These are phyloP conservation scores for Laupala kohalensis DNA, from an alignment of 1,140 invertebrate genomes.

Conservation along the genomic window DNA sequence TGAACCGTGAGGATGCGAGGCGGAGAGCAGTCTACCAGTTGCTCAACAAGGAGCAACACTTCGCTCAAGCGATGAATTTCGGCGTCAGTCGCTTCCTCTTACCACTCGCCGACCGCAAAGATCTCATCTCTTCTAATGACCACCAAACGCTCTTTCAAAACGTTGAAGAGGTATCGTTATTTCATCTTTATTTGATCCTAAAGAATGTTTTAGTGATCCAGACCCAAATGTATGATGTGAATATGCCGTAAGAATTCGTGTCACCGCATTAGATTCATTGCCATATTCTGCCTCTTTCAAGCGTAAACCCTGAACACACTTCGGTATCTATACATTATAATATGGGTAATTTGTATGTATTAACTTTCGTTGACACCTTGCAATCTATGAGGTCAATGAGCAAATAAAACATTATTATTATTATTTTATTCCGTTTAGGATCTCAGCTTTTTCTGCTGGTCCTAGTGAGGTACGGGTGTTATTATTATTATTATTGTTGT, in stretches of 20 bases:
- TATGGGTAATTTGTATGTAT: too few relatives aligned
- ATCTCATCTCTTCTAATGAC: constrained; percentile 55
- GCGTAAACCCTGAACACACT: too few relatives aligned
- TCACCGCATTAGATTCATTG: background rate
- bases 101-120: constrained; percentile 53
- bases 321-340: too few relatives aligned
- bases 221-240: background rate
- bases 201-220: constrained; percentile 1
- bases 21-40: constrained; percentile 43
- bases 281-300: too few relatives aligned
- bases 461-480: too few relatives aligned
- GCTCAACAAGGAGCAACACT: constrained; percentile 53
- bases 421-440: too few relatives aligned
- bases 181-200: background rate
- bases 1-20: constrained; percentile 29
- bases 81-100: constrained; percentile 58
- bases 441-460: too few relatives aligned
- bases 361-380: too few relatives aligned
- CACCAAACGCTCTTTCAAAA: constrained; percentile 70
- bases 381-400: too few relatives aligned
- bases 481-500: too few relatives aligned
- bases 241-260: background rate
- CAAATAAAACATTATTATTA: too few relatives aligned
- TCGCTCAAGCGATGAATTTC: constrained; percentile 56
- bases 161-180: constrained; percentile 51